Percentiles rank a stretch among this genome's conserved stretches.
phyloP scores from a whole-genome alignment of 2,888 invertebrate species.

The Ophion slaviceki region DNA sequence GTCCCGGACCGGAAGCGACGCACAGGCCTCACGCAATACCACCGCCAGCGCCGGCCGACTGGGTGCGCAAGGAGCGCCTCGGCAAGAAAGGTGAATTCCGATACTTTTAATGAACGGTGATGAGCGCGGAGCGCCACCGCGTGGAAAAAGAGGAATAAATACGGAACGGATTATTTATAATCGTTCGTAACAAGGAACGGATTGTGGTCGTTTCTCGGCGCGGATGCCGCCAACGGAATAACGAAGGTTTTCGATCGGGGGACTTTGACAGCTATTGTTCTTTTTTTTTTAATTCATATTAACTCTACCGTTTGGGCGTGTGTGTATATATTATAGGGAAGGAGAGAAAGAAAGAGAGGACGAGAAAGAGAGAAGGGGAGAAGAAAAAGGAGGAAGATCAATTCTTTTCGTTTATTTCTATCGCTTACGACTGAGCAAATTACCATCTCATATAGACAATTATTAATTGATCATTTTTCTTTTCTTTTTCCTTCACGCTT shows the following conservation, averaged over 20 bases:
- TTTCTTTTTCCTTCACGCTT: constrained; percentile 9
- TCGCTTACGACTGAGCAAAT: constrained; percentile 59
- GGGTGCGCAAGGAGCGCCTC: constrained; percentile 94
- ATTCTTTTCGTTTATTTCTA: constrained; percentile 25
- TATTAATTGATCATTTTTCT: constrained; percentile 42
- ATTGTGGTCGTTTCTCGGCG: not conserved
- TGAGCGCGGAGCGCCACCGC: not conserved
- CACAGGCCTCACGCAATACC: constrained; percentile 84
- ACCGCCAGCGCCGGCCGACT: constrained; percentile 89
- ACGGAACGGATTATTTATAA: not conserved
- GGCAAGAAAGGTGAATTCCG: constrained; percentile 98
- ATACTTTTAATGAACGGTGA: constrained; percentile 89
- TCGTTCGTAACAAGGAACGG: too few species aligned
- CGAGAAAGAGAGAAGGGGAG: not conserved
- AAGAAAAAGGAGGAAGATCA: constrained; percentile 10
- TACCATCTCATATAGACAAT: constrained; percentile 46
- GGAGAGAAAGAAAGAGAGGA: not conserved
- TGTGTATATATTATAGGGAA: constrained; percentile 37
- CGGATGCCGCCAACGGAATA: too few species aligned
- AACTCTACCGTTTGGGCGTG: constrained; percentile 55
- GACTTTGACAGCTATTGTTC: too few species aligned
- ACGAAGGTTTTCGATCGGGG: not conserved
- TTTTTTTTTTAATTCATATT: not conserved
- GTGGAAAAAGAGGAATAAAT: not conserved
- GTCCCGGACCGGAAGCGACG: constrained; percentile 82